Evolutionary conservation across 2,113 vertebrate species (phyloP).

Genomic region (Entomyzon cyanotis): DNA sequence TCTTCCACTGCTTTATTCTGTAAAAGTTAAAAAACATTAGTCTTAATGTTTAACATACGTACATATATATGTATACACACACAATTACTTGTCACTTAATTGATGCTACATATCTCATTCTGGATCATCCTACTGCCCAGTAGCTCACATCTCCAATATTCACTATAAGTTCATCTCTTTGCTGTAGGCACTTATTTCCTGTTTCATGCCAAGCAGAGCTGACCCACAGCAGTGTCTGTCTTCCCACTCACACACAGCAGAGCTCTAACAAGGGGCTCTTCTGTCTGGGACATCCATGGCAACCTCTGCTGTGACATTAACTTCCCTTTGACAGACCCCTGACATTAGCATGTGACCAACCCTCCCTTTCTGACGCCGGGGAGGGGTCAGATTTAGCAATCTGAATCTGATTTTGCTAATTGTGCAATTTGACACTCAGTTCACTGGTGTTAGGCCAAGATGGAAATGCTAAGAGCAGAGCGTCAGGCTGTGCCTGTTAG

Average conservation of each 20-base stretch:
- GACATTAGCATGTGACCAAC: not conserved
- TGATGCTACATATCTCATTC: not conserved
- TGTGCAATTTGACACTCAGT: not conserved
- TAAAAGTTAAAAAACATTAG: conserved; percentile 15
- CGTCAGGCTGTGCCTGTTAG: not conserved
- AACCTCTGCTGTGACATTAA: not conserved
- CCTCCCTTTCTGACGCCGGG: not conserved
- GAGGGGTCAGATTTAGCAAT: not conserved
- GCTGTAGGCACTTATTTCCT: not conserved
- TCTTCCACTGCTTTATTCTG: conserved; percentile 77
- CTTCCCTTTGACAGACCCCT: not conserved
- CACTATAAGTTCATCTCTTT: not conserved
- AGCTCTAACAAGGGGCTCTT: not conserved
- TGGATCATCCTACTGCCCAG: not conserved
- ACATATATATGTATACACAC: not conserved
- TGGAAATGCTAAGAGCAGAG: not conserved
- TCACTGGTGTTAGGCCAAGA: not conserved
- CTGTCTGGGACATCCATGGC: not conserved
- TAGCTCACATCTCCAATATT: not conserved
- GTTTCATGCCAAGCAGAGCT: not conserved
- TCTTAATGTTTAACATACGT: not conserved
- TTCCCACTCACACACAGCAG: not conserved
- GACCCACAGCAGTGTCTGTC: not conserved
- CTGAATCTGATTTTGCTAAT: not conserved
- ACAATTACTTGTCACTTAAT: not conserved